These are phyloP conservation scores for Copidosoma aretas DNA, from an alignment of 2,888 invertebrate genomes.

Conservation along the genomic window DNA sequence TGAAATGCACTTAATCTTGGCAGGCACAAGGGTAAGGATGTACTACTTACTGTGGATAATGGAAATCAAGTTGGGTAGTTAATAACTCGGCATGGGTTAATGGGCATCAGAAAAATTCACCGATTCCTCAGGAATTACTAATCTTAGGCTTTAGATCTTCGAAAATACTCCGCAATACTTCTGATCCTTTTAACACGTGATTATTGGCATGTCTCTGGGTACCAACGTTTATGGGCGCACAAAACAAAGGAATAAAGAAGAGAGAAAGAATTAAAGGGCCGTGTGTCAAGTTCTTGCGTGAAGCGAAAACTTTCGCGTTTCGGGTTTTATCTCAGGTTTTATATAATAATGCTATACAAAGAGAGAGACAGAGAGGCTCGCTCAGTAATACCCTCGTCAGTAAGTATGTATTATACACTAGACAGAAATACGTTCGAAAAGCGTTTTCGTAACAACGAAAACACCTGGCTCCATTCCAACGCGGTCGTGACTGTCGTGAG, in stretches of 20 bases:
- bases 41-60: too few relatives aligned
- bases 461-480: constrained; percentile 11
- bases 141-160: too few relatives aligned
- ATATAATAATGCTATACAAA: not conserved
- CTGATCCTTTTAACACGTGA: too few relatives aligned
- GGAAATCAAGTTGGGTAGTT: too few relatives aligned
- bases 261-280: not conserved
- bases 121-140: not conserved
- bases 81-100: too few relatives aligned
- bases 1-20: not conserved
- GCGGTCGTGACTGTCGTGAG: not conserved
- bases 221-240: not conserved
- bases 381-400: not conserved
- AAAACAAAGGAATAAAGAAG: not conserved
- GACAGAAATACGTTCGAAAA: not conserved
- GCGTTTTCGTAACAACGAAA: constrained; percentile 10
- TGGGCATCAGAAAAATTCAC: not conserved
- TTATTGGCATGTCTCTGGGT: too few relatives aligned
- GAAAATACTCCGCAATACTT: too few relatives aligned
- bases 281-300: not conserved
- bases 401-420: constrained; percentile 2
- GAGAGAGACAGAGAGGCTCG: not conserved
- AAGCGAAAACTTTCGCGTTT: not conserved
- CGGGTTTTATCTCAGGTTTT: not conserved
- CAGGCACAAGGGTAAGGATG: not conserved